Evolutionary conservation across 2,888 invertebrate species (phyloP).

Genomic region (Deroplatys truncata): DNA sequence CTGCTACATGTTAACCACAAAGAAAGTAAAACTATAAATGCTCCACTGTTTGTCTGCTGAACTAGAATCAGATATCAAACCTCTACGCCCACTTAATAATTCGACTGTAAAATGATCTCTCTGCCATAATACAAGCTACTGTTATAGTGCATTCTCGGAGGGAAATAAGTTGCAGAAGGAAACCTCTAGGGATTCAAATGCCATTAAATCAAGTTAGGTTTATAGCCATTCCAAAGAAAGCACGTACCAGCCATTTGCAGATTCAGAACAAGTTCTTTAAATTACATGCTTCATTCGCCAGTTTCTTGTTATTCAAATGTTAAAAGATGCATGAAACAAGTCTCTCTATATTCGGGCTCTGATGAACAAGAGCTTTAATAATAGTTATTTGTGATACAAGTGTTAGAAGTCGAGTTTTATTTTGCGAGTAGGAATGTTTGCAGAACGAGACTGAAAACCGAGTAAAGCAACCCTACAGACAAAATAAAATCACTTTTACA

Average conservation of each 20-base stretch:
- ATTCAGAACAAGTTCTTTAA: not conserved
- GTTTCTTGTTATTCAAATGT: not conserved
- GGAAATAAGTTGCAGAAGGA: not conserved
- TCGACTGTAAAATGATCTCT: not conserved
- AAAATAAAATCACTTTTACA: too few species aligned
- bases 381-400: too few species aligned
- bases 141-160: not conserved
- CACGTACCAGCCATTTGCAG: not conserved
- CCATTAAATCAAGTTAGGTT: not conserved
- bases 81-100: not conserved
- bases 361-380: too few species aligned
- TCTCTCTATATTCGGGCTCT: too few species aligned
- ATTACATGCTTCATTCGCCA: not conserved
- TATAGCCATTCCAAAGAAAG: not conserved
- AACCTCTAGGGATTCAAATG: not conserved
- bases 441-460: too few species aligned
- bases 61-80: not conserved
- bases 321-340: not conserved
- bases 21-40: too few species aligned
- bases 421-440: too few species aligned
- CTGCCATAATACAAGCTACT: not conserved
- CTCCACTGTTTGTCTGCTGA: too few species aligned
- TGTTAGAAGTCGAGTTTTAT: too few species aligned
- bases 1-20: too few species aligned
- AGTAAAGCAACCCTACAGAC: too few species aligned